Base-by-base conservation (phyloP, 2,888 invertebrate genomes). In the Microplitis deprimator region DNA sequence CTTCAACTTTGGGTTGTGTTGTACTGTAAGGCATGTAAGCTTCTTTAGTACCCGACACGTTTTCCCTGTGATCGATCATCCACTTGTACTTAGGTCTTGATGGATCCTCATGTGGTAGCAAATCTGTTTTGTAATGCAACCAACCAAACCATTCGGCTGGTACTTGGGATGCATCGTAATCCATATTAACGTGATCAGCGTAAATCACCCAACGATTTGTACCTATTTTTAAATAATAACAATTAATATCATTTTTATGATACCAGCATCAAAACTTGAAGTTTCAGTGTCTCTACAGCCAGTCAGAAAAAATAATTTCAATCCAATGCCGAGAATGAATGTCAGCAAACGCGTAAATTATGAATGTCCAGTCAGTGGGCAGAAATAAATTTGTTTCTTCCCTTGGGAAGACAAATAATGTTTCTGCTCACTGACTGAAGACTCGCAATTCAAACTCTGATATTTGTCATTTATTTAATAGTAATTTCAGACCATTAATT, bases 101-200 rank as follows among this genome's bases (percentile, higher is more conserved):
- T 67, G 96, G 93, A 90, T 96, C 95, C 92, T 93, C 84, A 74
- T 91, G 90, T 1, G 96, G 96, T 1, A 92, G 91, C 16, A 93
- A 91, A 88, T 96, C 96, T 0, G 94, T 93, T 90, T 98, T 98
- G 91, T 99, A 97, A 90, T 98, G 98, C 87, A 99, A 91, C 99
- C 99, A 99, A 16, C 98, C 96, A 86, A 91, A 98, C 99, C 99
- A 99, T 89, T 99, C 98, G 39, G 98, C 93, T 1, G 98, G 95
- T 7, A 99, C 94, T 93, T 98, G 96, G 79, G 96, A 93, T 1
- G 92, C 95, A 90, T 96, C 96, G 91, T 94, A 94, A 84, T 97
- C 93, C 88, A 96, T 90, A 89, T 95, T 92, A 77, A 94, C 93
- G 79, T 94, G 92, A 0, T 95, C 94, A 0, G 94, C 91, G 88